Conservation (phyloP, 2,888 invertebrate genomes). For the Tachina lurida region DNA sequence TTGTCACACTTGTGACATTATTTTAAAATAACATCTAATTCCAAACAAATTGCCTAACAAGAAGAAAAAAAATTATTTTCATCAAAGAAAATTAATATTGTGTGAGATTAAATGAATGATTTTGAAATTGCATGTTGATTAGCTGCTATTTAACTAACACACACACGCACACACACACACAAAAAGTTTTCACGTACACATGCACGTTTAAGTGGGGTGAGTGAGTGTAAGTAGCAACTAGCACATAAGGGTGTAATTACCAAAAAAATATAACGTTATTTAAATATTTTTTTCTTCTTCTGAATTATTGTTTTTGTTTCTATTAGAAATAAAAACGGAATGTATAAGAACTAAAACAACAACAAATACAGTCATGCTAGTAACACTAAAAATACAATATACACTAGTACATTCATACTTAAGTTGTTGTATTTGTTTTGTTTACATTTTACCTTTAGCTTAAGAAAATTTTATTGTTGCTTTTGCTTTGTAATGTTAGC, state of each 20-base stretch:
- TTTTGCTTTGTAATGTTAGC: constrained; percentile 49
- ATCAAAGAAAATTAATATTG: constrained; percentile 55
- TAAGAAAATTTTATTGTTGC: constrained; percentile 28
- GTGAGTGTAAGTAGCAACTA: not conserved
- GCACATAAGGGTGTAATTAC: constrained; percentile 50
- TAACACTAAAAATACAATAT: constrained; percentile 35
- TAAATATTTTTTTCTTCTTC: constrained; percentile 10
- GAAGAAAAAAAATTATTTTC: constrained; percentile 32
- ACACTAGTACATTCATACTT: not conserved
- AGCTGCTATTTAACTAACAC: constrained; percentile 56
- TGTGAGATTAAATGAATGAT: constrained; percentile 61
- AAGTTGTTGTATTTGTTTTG: constrained; percentile 48
- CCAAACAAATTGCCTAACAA: constrained; percentile 36
- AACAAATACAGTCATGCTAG: constrained; percentile 26
- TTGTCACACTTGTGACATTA: constrained; percentile 50
- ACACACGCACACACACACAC: not conserved
- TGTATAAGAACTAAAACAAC: constrained; percentile 33
- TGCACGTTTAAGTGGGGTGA: not conserved
- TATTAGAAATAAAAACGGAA: constrained; percentile 37
- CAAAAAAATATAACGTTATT: constrained; percentile 38
- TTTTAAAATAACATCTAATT: constrained; percentile 54
- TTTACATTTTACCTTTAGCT: constrained; percentile 38
- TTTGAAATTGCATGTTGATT: constrained; percentile 70
- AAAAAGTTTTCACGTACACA: not conserved
- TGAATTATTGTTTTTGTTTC: constrained; percentile 27